Conservation (phyloP, 1,140 invertebrate species). For the Lepidurus packardi region DNA sequence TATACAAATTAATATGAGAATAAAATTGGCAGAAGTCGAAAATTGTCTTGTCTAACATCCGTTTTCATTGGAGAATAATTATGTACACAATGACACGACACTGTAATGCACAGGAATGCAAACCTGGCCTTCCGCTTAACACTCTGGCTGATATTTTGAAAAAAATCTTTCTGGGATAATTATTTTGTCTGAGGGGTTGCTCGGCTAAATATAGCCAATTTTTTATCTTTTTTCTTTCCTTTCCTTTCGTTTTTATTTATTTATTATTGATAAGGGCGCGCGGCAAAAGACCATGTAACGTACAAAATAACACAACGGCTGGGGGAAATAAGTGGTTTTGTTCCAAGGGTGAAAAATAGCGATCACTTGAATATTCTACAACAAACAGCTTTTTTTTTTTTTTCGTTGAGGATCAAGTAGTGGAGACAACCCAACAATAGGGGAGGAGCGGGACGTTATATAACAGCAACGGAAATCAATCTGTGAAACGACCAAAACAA, state of each 20-base stretch:
- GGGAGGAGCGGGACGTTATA: not conserved
- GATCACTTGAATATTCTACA: constrained; percentile 17
- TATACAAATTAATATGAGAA: not conserved
- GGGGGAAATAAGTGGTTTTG: not conserved
- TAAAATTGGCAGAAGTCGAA: not conserved
- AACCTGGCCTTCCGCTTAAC: constrained; percentile 9
- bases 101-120: constrained; percentile 6
- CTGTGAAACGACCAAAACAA: constrained; percentile 14
- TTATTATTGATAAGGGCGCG: not conserved
- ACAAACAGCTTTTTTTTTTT: not conserved
- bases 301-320: constrained; percentile 16
- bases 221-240: not conserved
- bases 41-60: constrained; percentile 19
- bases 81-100: constrained; percentile 19
- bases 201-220: not conserved
- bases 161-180: constrained; percentile 14
- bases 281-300: not conserved
- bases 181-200: constrained; percentile 10
- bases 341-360: constrained; percentile 19
- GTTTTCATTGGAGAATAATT: constrained; percentile 19
- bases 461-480: constrained; percentile 6
- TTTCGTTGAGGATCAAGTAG: not conserved
- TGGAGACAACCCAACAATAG: not conserved
- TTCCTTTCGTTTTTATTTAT: not conserved
- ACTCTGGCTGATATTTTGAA: not conserved